phyloP scores from a whole-genome alignment of 2,797 vertebrate genomes.

The Florisuga fusca region DNA sequence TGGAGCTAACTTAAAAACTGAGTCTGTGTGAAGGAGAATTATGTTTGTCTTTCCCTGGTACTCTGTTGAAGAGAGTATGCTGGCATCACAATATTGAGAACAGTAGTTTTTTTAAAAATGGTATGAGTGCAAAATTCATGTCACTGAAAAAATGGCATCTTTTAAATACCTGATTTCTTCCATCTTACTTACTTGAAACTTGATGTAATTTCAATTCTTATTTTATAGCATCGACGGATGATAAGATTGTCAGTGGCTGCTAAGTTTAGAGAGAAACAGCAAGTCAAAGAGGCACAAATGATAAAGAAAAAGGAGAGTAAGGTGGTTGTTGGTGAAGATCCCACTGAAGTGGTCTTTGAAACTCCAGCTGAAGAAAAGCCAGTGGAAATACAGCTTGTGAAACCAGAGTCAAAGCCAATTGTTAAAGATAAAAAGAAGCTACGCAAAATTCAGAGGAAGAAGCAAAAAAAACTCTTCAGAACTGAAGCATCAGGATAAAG shows the following conservation, averaged over 20 bases:
- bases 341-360: slow-evolving; percentile 89
- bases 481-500: slow-evolving; percentile 53
- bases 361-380: slow-evolving; percentile 87
- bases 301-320: slow-evolving; percentile 82
- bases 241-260: slow-evolving; percentile 86
- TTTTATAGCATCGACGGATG: slow-evolving; percentile 85
- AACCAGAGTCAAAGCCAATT: slow-evolving; percentile 79
- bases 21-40: not conserved
- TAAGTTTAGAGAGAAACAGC: slow-evolving; percentile 89
- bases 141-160: not conserved
- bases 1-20: not conserved
- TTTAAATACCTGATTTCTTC: not conserved
- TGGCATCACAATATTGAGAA: not conserved
- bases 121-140: not conserved
- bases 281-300: slow-evolving; percentile 90
- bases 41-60: not conserved
- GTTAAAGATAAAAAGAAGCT: slow-evolving; percentile 84
- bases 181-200: not conserved
- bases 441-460: slow-evolving; percentile 88
- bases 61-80: not conserved
- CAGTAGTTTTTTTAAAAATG: not conserved
- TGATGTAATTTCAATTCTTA: not conserved
- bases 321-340: slow-evolving; percentile 79
- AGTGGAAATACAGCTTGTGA: slow-evolving; percentile 81
- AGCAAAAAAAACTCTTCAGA: slow-evolving; percentile 70